Evolutionary conservation across 2,888 invertebrate species (phyloP), one percentile per base, ranked within the genome.

Genomic region (Thelaira solivaga): DNA sequence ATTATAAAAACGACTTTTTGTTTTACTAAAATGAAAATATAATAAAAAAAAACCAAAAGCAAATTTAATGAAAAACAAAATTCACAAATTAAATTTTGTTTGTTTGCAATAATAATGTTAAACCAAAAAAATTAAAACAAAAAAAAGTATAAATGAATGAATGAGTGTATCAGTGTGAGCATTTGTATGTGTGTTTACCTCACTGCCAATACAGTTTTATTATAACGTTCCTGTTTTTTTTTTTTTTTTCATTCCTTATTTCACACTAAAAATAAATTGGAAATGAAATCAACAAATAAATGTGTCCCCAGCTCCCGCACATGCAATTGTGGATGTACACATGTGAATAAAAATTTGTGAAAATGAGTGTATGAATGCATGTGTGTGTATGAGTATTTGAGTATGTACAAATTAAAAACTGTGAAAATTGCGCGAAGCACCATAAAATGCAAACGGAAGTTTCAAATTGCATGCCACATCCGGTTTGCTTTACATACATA

Each of bases 361-460:
- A 31, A 4, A 26, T 62, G 20, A 53, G 4, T 13, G 22, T 26
- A 39, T 55, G 18, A 1, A 8, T 36, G 51, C 26, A 43, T 36
- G 43, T 31, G 11, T 53, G 18, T 39, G 24, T 45, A 43, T 74
- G 41, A 55, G 45, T 55, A 4, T 34, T 47, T 49, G 11, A 29
- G 64, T 62, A 62, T n/a, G 55, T 47, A 72, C 72, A 76, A 76
- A 76, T 76, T 76, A 76, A 76, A 76, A 72, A 72, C 72, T 76
- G 71, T 76, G 76, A 76, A 72, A 67, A 76, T 67, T 76, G 72
- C 76, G 76, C 72, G 76, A 72, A 76, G 67, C 76, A 76, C 72
- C 72, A 76, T 76, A 67, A 76, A 76, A 72, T 76, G 55, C 75
- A 67, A 76, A 76, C 77, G 80, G 80, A 80, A 80, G 76, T 78